These are phyloP conservation scores for Corythornis leucogaster DNA, from an alignment of 2,797 vertebrate genomes.

Conservation along the genomic window DNA sequence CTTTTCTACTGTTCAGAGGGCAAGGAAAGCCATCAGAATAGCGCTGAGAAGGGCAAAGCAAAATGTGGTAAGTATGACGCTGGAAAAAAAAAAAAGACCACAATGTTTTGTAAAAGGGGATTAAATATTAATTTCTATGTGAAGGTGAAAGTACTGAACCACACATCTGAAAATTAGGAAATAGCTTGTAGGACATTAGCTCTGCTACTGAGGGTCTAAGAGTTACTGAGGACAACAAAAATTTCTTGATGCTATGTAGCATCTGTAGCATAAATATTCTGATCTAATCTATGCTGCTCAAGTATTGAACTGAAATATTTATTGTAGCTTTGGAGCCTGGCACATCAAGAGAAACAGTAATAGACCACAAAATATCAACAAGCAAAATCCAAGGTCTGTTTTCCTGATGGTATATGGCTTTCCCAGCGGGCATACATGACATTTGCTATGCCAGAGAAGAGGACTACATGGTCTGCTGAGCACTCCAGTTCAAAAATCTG, in stretches of 20 bases:
- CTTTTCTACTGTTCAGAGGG: neutral
- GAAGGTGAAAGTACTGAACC: neutral
- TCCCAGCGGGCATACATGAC: neutral
- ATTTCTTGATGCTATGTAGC: fast-evolving
- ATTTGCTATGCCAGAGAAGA: neutral
- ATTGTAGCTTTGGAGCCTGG: neutral
- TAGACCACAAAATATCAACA: neutral
- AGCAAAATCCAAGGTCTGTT: neutral
- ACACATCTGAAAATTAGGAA: neutral
- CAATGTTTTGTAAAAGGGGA: fast-evolving
- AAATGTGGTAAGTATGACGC: neutral
- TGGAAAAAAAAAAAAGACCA: neutral
- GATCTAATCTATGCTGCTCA: neutral
- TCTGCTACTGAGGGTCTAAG: neutral
- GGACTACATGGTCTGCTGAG: neutral
- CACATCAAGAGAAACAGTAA: neutral
- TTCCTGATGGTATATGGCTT: neutral
- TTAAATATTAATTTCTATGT: neutral
- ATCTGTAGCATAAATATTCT: neutral
- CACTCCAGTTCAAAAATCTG: neutral
- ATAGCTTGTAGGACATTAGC: neutral
- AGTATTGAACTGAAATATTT: neutral
- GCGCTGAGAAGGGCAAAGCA: fast-evolving
- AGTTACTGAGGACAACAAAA: neutral
- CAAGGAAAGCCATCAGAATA: neutral